Evolutionary conservation across 2,113 vertebrate species (phyloP).

Genomic region (Vombatus ursinus): DNA sequence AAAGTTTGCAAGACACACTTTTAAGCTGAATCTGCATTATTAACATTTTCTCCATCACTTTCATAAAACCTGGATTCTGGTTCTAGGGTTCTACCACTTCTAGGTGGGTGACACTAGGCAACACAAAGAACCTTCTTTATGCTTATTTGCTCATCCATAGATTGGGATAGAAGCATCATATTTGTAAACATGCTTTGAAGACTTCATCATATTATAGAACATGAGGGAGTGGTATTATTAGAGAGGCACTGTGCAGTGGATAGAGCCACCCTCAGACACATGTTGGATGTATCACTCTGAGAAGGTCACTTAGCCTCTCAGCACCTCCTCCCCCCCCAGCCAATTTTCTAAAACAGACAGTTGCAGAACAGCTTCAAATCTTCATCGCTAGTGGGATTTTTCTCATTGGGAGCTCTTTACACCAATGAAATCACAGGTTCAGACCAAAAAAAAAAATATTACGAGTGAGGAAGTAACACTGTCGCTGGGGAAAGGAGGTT

Average conservation of each 20-base stretch:
- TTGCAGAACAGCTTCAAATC: background rate
- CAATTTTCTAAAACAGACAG: background rate
- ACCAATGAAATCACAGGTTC: background rate
- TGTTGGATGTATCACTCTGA: background rate
- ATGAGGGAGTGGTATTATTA: background rate
- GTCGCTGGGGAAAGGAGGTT: background rate
- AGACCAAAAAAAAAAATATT: background rate
- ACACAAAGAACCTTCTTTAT: background rate
- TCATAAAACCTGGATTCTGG: background rate
- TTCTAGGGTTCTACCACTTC: background rate
- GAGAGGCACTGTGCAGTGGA: background rate
- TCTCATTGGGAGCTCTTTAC: background rate
- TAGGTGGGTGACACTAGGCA: background rate
- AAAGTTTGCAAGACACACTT: background rate
- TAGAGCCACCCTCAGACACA: background rate
- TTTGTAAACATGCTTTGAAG: background rate
- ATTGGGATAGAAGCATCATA: background rate
- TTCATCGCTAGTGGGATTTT: background rate
- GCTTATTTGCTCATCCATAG: background rate
- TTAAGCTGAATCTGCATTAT: background rate
- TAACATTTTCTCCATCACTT: background rate
- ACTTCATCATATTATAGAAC: background rate
- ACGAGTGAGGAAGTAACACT: background rate
- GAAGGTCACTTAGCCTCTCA: background rate
- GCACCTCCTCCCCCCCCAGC: too few relatives aligned